A percentile compares a stretch with the other conserved stretches of the same genome.
phyloP scores from a whole-genome alignment of 2,797 vertebrate genomes.

The Pteropus rufus region DNA sequence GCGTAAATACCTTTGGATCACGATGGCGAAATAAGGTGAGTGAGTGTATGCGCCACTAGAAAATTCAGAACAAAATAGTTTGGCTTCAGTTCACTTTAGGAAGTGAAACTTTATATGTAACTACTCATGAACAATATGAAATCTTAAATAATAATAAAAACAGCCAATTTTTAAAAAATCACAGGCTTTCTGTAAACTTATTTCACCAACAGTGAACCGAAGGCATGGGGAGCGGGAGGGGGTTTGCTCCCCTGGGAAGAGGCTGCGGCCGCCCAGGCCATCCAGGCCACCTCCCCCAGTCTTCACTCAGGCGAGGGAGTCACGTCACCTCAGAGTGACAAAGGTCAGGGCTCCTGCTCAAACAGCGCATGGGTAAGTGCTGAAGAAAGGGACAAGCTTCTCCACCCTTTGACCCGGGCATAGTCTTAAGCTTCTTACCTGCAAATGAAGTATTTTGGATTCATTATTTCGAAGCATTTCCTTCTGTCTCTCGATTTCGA shows the following conservation, averaged over 20 bases:
- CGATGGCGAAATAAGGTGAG: accelerated
- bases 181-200: too few species aligned
- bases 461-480: conserved; percentile 88
- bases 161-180: neutral
- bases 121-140: neutral
- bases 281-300: neutral
- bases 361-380: conserved; percentile 17
- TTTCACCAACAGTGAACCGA: neutral
- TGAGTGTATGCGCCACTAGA: neutral
- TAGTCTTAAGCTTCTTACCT: conserved; percentile 78
- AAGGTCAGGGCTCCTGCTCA: neutral
- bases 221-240: neutral
- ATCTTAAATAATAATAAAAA: neutral
- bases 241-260: neutral
- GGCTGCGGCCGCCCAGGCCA: neutral
- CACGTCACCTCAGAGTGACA: neutral
- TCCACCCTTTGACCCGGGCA: neutral
- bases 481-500: conserved; percentile 87
- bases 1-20: too few species aligned
- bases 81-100: neutral
- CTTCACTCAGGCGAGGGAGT: neutral
- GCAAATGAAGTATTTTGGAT: conserved; percentile 86
- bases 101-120: neutral
- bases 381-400: conserved; percentile 6
- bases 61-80: neutral